A percentile compares a stretch with the other conserved stretches of the same genome.
phyloP scores from a whole-genome alignment of 2,113 vertebrate species.

The Microcebus jonahi region DNA sequence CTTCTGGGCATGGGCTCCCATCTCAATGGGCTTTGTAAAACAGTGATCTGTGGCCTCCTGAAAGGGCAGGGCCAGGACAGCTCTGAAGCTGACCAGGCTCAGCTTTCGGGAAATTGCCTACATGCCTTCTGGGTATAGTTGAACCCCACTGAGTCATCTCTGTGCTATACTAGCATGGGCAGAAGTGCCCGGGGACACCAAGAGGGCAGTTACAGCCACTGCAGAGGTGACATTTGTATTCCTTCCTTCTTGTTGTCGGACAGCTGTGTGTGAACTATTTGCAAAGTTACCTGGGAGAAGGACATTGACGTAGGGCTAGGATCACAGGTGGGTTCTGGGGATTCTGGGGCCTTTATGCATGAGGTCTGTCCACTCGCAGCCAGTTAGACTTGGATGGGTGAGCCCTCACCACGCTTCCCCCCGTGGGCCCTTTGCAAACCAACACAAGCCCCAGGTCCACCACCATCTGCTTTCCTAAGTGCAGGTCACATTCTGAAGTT shows the following conservation, averaged over 20 bases:
- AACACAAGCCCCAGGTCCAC: not conserved
- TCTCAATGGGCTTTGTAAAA: constrained; percentile 55
- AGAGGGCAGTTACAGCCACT: not conserved
- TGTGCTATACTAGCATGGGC: not conserved
- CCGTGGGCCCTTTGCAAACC: fast-evolving
- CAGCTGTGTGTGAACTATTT: not conserved
- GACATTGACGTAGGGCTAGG: too few species aligned
- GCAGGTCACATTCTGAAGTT: not conserved
- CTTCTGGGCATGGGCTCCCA: not conserved
- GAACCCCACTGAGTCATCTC: not conserved
- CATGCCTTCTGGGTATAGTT: not conserved
- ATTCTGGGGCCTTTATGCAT: not conserved
- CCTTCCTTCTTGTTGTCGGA: not conserved
- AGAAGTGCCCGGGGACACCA: not conserved
- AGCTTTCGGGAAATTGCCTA: not conserved
- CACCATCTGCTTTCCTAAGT: constrained; percentile 26
- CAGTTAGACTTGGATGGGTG: not conserved
- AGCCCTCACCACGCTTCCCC: not conserved
- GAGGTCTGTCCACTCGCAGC: not conserved
- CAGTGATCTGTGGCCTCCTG: constrained; percentile 18
- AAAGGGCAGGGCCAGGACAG: constrained; percentile 43
- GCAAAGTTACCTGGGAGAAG: not conserved
- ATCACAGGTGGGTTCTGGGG: not conserved
- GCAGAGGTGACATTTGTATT: not conserved
- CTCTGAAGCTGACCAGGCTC: constrained; percentile 29